These are phyloP conservation scores for Eleutherodactylus coqui DNA, from an alignment of 2,797 vertebrate genomes.

Conservation along the genomic window DNA sequence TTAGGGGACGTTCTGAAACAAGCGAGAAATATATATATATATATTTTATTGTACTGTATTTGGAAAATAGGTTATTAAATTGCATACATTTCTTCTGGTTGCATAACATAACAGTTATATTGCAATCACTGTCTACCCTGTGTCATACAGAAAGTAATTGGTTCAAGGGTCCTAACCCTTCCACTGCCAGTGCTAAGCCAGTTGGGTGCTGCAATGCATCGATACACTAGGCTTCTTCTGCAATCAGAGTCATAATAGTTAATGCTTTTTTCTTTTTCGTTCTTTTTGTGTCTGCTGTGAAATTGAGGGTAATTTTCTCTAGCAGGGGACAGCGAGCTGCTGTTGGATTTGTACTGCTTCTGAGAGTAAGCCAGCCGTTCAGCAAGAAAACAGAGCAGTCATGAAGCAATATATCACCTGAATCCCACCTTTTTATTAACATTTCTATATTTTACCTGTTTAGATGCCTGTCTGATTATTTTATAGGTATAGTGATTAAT, in stretches of 20 bases:
- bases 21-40: background rate
- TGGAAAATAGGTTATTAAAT: background rate
- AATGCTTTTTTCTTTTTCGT: conserved; percentile 37
- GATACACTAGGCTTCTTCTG: background rate
- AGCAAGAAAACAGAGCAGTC: conserved; percentile 10
- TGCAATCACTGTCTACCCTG: background rate
- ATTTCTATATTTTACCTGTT: background rate
- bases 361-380: conserved; percentile 18
- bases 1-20: conserved; percentile 13
- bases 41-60: background rate
- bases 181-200: background rate
- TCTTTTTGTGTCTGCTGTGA: conserved; percentile 47
- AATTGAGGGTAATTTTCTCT: conserved; percentile 59
- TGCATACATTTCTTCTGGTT: background rate
- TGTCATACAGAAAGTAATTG: conserved; percentile 37
- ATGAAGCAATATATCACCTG: conserved; percentile 2
- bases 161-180: conserved; percentile 3
- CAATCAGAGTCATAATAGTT: conserved; percentile 14
- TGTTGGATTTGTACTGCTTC: conserved; percentile 8
- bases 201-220: background rate
- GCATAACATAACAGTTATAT: conserved; percentile 4
- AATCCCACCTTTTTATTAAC: background rate
- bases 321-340: conserved; percentile 4
- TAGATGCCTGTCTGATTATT: background rate
- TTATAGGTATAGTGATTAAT: too few relatives aligned